Evolutionary conservation across 2,113 vertebrate genomes (phyloP).

Genomic region (Syngnathus scovelli): DNA sequence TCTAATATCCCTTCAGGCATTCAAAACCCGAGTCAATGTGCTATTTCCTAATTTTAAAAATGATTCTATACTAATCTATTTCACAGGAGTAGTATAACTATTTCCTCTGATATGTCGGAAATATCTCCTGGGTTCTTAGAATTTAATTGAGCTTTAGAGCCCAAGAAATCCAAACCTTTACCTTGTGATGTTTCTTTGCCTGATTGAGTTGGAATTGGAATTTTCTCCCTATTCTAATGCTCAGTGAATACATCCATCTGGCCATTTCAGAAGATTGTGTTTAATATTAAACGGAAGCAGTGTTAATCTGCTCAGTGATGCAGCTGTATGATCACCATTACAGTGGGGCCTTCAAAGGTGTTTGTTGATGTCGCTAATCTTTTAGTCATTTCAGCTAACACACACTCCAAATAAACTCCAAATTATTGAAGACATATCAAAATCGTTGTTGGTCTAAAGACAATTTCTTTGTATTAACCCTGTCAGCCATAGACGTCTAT

Average conservation of each 20-base stretch:
- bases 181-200: slow-evolving; percentile 38
- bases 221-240: slow-evolving; percentile 9
- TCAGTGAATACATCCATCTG: neutral
- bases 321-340: slow-evolving; percentile 7
- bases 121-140: slow-evolving; percentile 32
- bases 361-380: neutral
- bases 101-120: slow-evolving; percentile 30
- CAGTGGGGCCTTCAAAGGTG: neutral
- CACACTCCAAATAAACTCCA: neutral
- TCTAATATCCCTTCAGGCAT: slow-evolving; percentile 10
- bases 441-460: neutral
- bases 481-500: too few relatives aligned
- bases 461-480: neutral
- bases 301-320: slow-evolving; percentile 15
- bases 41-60: slow-evolving; percentile 5
- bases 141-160: slow-evolving; percentile 40
- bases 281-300: slow-evolving; percentile 14
- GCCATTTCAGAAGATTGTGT: slow-evolving; percentile 21
- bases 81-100: neutral
- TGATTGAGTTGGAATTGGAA: slow-evolving; percentile 39
- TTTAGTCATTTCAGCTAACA: neutral
- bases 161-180: slow-evolving; percentile 39
- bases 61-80: slow-evolving; percentile 3
- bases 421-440: neutral
- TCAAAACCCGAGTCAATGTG: neutral